Evolutionary conservation across 2,113 vertebrate species (phyloP).

Genomic region (Lonchura striata): DNA sequence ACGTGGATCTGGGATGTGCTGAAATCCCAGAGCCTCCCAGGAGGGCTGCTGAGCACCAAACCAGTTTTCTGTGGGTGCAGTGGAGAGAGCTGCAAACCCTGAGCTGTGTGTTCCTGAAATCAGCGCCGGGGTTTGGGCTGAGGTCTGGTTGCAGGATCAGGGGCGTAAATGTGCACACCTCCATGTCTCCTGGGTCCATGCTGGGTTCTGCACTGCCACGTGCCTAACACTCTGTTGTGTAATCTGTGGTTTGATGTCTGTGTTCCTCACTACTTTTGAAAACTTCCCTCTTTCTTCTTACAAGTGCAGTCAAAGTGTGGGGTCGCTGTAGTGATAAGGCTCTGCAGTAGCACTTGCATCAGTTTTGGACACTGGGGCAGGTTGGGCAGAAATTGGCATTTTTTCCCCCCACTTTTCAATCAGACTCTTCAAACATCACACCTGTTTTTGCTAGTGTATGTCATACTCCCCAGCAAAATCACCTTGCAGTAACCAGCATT

Average conservation of each 20-base stretch:
- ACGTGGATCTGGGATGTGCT: background rate
- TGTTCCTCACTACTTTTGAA: conserved; percentile 67
- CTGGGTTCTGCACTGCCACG: conserved; percentile 28
- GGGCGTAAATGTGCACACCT: background rate
- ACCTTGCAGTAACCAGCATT: conserved; percentile 74
- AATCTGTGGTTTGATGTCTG: conserved; percentile 65
- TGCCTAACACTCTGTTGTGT: conserved; percentile 64
- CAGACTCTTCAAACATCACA: conserved; percentile 57
- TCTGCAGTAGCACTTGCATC: background rate
- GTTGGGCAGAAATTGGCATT: conserved; percentile 33
- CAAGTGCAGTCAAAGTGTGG: conserved; percentile 67
- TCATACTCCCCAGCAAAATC: conserved; percentile 43
- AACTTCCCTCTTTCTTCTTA: conserved; percentile 65
- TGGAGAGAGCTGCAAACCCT: background rate
- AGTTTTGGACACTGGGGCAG: conserved; percentile 25
- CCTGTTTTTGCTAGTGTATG: conserved; percentile 54
- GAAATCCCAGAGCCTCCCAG: background rate
- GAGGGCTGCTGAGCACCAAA: background rate
- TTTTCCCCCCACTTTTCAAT: conserved; percentile 12
- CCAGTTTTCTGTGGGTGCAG: background rate
- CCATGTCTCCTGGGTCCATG: conserved; percentile 12
- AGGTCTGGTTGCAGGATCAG: background rate
- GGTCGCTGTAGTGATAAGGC: background rate
- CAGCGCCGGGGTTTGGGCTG: background rate
- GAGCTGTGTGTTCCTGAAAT: background rate